phyloP scores from a whole-genome alignment of 2,888 invertebrate genomes.

The Hermaeophaga mercurialis region DNA sequence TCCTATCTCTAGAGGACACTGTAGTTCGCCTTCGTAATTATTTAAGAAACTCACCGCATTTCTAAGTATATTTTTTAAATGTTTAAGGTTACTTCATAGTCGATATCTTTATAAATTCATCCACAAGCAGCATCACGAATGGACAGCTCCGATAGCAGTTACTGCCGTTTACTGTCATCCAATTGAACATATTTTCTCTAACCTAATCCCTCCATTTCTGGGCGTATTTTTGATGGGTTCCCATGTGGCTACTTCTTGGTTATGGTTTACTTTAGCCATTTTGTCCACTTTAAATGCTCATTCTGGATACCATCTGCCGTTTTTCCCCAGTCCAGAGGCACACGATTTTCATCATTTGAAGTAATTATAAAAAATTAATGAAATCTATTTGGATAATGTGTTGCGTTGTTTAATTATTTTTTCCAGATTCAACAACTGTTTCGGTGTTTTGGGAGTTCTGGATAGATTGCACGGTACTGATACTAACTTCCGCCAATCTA shows the following conservation, averaged over 20 bases:
- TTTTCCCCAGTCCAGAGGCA: constrained; percentile 83
- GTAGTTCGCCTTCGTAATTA: no score
- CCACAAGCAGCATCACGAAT: constrained; percentile 87
- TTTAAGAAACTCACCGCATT: no score
- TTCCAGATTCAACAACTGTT: constrained; percentile 80
- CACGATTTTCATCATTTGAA: constrained; percentile 89
- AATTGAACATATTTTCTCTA: constrained; percentile 76
- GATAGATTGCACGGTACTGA: constrained; percentile 86
- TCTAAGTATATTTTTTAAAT: no score
- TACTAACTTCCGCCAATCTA: constrained; percentile 72
- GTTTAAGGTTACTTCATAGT: constrained; percentile 71
- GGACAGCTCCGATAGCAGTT: constrained; percentile 86
- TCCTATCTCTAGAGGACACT: no score
- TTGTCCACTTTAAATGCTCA: constrained; percentile 80
- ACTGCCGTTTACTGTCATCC: constrained; percentile 83
- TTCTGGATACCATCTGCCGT: constrained; percentile 84
- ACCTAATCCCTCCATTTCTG: constrained; percentile 75
- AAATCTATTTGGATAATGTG: background rate
- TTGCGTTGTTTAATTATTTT: background rate
- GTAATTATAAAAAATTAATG: constrained; percentile 60
- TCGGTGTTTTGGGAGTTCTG: constrained; percentile 79
- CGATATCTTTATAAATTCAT: constrained; percentile 77
- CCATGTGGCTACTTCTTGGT: constrained; percentile 76
- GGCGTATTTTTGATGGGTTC: constrained; percentile 77
- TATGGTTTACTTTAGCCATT: constrained; percentile 82